phyloP scores from a whole-genome alignment of 2,797 vertebrate genomes.

The Heteromormyrus szaboi region DNA sequence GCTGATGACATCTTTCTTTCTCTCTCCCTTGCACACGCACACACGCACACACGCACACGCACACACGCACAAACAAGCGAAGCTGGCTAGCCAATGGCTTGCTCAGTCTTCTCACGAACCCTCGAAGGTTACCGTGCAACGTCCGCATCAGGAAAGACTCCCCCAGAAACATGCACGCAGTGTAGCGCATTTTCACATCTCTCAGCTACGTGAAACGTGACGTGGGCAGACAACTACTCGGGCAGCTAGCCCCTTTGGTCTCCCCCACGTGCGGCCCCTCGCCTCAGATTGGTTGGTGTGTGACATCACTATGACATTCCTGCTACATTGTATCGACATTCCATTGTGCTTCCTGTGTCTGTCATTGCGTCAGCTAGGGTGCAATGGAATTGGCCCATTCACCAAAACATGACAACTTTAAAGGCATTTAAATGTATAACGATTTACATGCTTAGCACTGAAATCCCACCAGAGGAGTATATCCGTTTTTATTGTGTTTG shows the following conservation, averaged over 20 bases:
- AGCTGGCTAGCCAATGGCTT: neutral
- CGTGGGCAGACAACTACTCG: neutral
- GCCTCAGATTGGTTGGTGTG: neutral
- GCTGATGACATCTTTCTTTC: constrained; percentile 7
- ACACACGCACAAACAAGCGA: neutral
- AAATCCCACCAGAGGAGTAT: neutral
- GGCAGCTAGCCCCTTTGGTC: neutral
- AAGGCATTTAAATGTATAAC: neutral
- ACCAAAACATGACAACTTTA: neutral
- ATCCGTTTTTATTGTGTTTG: neutral
- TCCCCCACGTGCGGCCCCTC: neutral
- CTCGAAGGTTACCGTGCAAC: neutral
- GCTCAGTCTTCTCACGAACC: neutral
- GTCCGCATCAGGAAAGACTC: neutral
- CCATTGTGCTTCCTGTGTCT: neutral
- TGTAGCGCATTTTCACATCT: neutral
- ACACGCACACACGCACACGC: neutral
- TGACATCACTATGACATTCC: neutral
- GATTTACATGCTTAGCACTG: neutral
- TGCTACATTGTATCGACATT: neutral
- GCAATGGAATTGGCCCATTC: neutral
- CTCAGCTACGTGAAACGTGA: neutral
- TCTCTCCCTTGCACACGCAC: neutral
- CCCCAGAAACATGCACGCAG: neutral
- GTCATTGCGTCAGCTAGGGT: neutral